A percentile compares a stretch with the other conserved stretches of the same genome.
Conservation (phyloP, 2,888 invertebrate genomes). For the Caenorhabditis sp. region DNA sequence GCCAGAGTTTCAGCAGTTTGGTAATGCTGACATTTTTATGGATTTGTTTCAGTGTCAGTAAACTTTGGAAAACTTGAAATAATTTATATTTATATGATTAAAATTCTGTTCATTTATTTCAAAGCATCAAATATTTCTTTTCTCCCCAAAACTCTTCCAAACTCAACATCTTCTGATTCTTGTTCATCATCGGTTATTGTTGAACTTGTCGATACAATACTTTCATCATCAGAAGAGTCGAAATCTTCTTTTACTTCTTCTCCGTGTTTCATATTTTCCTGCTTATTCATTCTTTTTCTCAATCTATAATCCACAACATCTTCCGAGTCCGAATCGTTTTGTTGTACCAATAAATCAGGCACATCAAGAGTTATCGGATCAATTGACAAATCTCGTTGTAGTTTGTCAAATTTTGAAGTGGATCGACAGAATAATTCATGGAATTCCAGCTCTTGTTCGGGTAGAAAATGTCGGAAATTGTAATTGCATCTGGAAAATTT, state of each 20-base stretch:
- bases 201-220: not conserved
- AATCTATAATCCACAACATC: not conserved
- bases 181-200: not conserved
- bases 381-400: not conserved
- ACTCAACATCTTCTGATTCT: not conserved
- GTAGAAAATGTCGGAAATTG: slow-evolving; percentile 22
- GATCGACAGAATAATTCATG: slow-evolving; percentile 9
- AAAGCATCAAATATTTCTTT: not conserved
- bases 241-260: not conserved
- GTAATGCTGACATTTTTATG: no score
- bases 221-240: not conserved
- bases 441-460: slow-evolving; percentile 16
- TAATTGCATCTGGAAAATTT: slow-evolving; percentile 7
- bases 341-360: not conserved
- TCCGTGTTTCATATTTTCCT: not conserved
- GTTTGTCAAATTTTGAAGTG: not conserved
- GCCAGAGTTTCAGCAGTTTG: no score
- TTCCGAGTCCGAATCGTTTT: not conserved
- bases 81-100: not conserved
- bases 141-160: not conserved
- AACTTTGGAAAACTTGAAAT: no score
- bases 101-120: not conserved
- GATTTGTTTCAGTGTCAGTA: no score
- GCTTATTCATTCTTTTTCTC: not conserved
- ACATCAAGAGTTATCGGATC: slow-evolving; percentile 2